A percentile compares a stretch with the other conserved stretches of the same genome.
These are phyloP conservation scores for Acrobasis suavella DNA, from an alignment of 2,888 invertebrate genomes.

Conservation along the genomic window DNA sequence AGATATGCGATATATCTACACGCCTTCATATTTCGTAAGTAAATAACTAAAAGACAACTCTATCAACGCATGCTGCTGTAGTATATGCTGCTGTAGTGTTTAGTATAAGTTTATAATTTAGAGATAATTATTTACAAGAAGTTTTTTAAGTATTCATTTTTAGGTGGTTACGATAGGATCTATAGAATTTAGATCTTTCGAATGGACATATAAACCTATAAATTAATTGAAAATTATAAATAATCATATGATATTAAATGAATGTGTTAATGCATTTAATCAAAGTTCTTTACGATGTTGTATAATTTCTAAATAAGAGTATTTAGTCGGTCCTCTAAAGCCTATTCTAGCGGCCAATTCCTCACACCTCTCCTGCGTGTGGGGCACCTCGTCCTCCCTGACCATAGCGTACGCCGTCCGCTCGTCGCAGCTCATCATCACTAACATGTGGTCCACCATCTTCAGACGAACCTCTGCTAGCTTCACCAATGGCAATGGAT, in stretches of 20 bases:
- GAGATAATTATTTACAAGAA: too few relatives aligned
- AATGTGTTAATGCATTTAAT: slow-evolving; percentile 9
- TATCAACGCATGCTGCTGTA: too few relatives aligned
- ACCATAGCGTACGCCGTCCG: slow-evolving; percentile 57
- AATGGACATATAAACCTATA: too few relatives aligned
- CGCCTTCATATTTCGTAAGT: too few relatives aligned
- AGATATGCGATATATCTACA: too few relatives aligned
- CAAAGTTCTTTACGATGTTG: slow-evolving; percentile 42
- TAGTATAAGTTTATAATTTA: too few relatives aligned
- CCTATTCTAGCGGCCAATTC: slow-evolving; percentile 47
- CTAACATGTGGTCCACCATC: slow-evolving; percentile 52
- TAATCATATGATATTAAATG: not conserved
- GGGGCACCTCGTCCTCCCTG: slow-evolving; percentile 52
- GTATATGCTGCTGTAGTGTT: too few relatives aligned
- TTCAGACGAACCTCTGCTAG: slow-evolving; percentile 64
- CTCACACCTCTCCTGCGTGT: slow-evolving; percentile 52
- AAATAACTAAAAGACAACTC: too few relatives aligned
- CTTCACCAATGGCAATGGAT: slow-evolving; percentile 53
- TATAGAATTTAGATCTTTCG: too few relatives aligned
- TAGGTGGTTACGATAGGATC: too few relatives aligned
- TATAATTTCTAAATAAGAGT: slow-evolving; percentile 51
- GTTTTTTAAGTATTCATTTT: too few relatives aligned
- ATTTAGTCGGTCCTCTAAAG: slow-evolving; percentile 47
- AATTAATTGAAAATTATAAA: not conserved
- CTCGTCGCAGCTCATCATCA: slow-evolving; percentile 70